Base-by-base conservation (phyloP, 1,140 invertebrate genomes). In the Zaprionus vittiger region DNA sequence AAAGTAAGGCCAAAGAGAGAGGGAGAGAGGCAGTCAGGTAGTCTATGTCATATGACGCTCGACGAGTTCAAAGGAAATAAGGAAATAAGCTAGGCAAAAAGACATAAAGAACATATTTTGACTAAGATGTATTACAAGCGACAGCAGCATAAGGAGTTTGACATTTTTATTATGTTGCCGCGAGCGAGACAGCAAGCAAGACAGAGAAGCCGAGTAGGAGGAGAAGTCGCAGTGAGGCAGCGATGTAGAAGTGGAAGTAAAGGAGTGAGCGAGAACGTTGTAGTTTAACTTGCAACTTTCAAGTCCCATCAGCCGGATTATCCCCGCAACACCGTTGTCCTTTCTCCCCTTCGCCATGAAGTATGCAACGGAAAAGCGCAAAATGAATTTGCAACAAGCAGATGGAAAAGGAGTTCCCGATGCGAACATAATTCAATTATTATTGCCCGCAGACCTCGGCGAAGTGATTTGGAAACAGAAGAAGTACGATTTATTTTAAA, bases 51-150 rank as follows among this genome's bases (percentile, higher is more conserved):
- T 31, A 41, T 31, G 37, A 24, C 38, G 47, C 22, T 55, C 28
- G 41, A 47, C 41, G 41, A 37, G 34, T 56, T 62, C 44, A 62
- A 55, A 57, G 55, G 52, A 15, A 62, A 56, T 55, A 59, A 72
- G 71, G 74, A 69, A 61, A 60, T 63, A 59, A 80, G 81, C 73
- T 81, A 73, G 78, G 57, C 60, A 61, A 69, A 41, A 56, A 59
- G 74, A 74, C 73, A 79, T 81, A 87, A 84, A 87, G 72, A 57
- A 61, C 73, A 84, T 89, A 84, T 87, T 87, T 76, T 89, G 84
- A 87, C 87, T 89, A 87, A 87, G 87, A 89, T 89, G 84, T 89
- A 89, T 87, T 89, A 87, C 84, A 89, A 87, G 65, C 85, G 84
- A 70, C 78, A 81, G 71, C 78, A 81, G 80, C 80, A 83, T 84